Conservation (phyloP, 2,797 vertebrate genomes). For the Melanogrammus aeglefinus region DNA sequence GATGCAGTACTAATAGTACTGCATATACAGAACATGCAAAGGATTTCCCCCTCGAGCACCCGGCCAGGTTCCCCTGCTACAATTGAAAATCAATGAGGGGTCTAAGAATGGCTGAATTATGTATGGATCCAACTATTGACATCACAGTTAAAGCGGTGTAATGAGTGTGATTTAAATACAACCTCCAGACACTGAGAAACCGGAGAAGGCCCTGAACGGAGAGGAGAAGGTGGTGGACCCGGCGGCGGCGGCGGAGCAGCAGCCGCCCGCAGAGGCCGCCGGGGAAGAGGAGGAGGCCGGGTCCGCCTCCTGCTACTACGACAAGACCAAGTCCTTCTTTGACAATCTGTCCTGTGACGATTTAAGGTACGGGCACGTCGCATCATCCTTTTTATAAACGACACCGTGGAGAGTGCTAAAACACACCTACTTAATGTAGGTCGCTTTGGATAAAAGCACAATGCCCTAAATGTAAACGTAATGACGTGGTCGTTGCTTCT, state of each 20-base stretch:
- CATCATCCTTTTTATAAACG: neutral
- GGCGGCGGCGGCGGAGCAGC: slow-evolving; percentile 64
- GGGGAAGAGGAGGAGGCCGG: slow-evolving; percentile 85
- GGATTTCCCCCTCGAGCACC: neutral
- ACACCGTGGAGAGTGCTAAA: neutral
- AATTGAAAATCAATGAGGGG: neutral
- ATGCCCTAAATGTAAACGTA: too few relatives aligned
- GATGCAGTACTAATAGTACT: neutral
- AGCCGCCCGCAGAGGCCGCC: slow-evolving; percentile 82
- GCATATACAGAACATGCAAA: too few relatives aligned
- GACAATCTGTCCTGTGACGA: slow-evolving; percentile 97
- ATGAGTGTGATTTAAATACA: neutral
- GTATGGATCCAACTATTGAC: neutral
- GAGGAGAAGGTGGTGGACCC: slow-evolving; percentile 88
- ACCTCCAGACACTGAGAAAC: slow-evolving; percentile 82
- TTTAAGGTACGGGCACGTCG: slow-evolving; percentile 71
- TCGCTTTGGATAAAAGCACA: too few relatives aligned
- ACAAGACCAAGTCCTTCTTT: slow-evolving; percentile 98
- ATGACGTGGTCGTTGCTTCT: neutral
- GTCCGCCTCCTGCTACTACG: slow-evolving; percentile 88
- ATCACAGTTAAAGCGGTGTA: neutral
- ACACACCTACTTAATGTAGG: neutral
- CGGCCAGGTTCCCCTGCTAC: neutral
- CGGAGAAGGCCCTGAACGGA: slow-evolving; percentile 88
- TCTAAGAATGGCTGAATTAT: neutral